Conservation (phyloP, 2,113 vertebrate genomes). For the Rhinolophus ferrumequinum region DNA sequence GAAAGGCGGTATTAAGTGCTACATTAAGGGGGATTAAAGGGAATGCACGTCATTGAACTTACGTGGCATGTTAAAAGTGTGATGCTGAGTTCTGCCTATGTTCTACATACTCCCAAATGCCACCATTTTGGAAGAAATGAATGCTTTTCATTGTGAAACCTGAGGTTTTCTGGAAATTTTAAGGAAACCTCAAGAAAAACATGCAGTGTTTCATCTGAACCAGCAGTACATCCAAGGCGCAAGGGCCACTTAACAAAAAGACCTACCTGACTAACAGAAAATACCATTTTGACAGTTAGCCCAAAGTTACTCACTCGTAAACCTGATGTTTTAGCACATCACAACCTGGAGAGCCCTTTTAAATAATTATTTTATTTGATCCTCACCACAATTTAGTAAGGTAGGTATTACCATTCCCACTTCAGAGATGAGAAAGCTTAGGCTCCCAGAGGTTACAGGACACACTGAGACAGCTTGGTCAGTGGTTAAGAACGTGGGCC, state of each 20-base stretch:
- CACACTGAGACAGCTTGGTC: background rate
- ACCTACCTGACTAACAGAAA: background rate
- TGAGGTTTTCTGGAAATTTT: conserved; percentile 4
- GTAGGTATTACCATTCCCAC: background rate
- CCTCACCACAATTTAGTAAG: background rate
- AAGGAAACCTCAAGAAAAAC: background rate
- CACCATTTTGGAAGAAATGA: background rate
- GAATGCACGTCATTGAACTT: background rate
- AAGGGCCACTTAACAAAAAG: background rate
- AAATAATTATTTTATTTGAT: background rate
- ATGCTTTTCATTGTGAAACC: background rate
- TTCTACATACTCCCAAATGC: background rate
- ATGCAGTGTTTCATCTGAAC: background rate
- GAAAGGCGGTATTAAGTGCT: background rate
- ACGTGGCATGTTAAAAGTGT: background rate
- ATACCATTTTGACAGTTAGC: background rate
- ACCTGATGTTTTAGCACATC: background rate
- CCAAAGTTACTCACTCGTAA: background rate
- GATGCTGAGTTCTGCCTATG: background rate
- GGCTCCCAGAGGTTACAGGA: background rate
- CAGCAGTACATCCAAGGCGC: background rate
- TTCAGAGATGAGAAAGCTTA: background rate
- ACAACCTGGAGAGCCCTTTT: background rate
- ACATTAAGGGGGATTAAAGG: background rate
- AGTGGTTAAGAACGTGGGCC: background rate